Base-by-base conservation (phyloP, 1,140 invertebrate species). In the Euwallacea fornicatus region DNA sequence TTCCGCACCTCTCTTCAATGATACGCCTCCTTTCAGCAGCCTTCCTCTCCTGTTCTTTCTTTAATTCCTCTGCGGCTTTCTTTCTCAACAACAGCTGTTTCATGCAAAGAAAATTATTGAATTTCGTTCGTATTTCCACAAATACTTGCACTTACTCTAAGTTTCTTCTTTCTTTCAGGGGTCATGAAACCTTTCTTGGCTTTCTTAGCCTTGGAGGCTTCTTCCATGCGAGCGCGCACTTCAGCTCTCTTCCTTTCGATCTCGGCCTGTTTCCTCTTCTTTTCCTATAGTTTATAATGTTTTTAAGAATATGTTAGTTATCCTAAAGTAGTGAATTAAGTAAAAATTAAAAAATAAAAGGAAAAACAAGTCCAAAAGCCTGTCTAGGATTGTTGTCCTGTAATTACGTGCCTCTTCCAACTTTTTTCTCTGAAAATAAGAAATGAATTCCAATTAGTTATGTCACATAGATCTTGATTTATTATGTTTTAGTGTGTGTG, bases 61-160 rank as follows among this genome's bases (percentile, higher is more conserved):
- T 98, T 86, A 99, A 87, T 85, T 99, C 97, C 85, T 99, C 98
- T 78, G 98, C 97, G 81, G 98, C 98, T 89, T 99, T 99, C 86
- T 98, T 97, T 91, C 98, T 97, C 86, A 99, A 88, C 86, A 99
- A 87, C 87, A 98, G 89, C 92, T 94, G 21, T 33, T 33, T 33
- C 21, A 33, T 33, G 21, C 21, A 33, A 33, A 81, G 42, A 78
- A 58, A 8, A 42, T 8, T 41, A 50, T n/a, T 13, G 47, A 50
- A 2, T 50, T 50, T 50, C 46, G 2, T 33, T 33, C 21, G 4
- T 4, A 4, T 33, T 33, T 33, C 21, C 21, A 2, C 21, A 33
- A 2, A 33, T 33, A 2, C 21, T 33, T 33, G 9, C 2, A 89
- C 90, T 87, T 83, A 95, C 94, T 88, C 95, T 92, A 81, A 97